Evolutionary conservation across 1,140 invertebrate genomes (phyloP).

Genomic region (Yoshiicerus persimilis): DNA sequence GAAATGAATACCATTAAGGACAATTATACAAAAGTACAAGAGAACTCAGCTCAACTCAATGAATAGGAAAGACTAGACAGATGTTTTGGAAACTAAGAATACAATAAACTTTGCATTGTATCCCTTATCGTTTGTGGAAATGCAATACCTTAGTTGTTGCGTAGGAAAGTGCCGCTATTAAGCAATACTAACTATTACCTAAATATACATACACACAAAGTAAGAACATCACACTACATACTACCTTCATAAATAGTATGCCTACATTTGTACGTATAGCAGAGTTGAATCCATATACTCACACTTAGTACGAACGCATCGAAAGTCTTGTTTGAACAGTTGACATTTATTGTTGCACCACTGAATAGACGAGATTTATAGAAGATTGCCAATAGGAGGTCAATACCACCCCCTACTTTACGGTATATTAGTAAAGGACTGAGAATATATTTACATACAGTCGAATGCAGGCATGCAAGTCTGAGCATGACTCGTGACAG

Average conservation of each 20-base stretch:
- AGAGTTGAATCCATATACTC: background rate
- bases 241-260: background rate
- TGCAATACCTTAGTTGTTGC: background rate
- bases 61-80: slow-evolving; percentile 15
- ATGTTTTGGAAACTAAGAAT: slow-evolving; percentile 15
- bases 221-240: background rate
- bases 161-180: slow-evolving; percentile 7
- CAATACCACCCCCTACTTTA: slow-evolving; percentile 32
- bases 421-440: slow-evolving; percentile 6
- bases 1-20: background rate
- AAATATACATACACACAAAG: background rate
- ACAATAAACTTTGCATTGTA: background rate
- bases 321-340: slow-evolving; percentile 26
- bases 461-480: background rate
- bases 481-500: background rate
- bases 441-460: background rate
- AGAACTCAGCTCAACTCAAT: background rate
- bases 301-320: background rate
- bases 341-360: slow-evolving; percentile 32
- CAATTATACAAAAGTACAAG: slow-evolving; percentile 15
- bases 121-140: background rate
- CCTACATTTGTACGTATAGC: background rate
- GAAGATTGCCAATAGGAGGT: slow-evolving; percentile 31
- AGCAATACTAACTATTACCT: background rate
- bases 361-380: slow-evolving; percentile 27